Evolutionary conservation across 2,888 invertebrate species (phyloP), one percentile per base, ranked within the genome.

Genomic region (Ceriagrion tenellum): DNA sequence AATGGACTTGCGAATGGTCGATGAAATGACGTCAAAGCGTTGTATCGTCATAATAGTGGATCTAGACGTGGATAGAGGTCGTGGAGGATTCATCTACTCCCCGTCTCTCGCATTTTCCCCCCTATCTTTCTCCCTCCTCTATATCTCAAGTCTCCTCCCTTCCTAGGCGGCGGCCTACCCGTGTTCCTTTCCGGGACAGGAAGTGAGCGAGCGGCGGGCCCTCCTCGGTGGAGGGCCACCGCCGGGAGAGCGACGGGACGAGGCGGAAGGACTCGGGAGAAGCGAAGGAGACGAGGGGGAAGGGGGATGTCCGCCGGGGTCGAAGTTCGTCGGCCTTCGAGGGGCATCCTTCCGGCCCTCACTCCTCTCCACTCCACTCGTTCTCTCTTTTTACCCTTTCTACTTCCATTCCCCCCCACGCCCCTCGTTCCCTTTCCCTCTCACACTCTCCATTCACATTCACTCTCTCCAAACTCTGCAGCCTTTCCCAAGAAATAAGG

Each of bases 291-390:
- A 16, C 26, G 13, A 26, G 55, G 89, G 55, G 55, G 12, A 55
- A 55, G 89, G n/a, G 89, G 40, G 88, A 47, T 89, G 89, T 89
- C 89, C 89, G 55, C 55, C n/a, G 89, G 89, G 89, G 89, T 89
- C 89, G 89, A 55, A 89, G 89, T 47, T 89, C 89, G 89, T 89
- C 89, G 89, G 89, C 89, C 89, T n/a, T 26, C 89, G 55, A 89
- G 89, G 89, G 89, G 89, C 55, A 55, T 89, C 89, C 89, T 89
- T 89, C 89, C 89, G 89, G 89, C 55, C 26, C 55, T 47, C 47
- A 47, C 55, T 0, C n/a, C 40, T 40, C 55, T 89, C 55, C 89
- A 16, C 81, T 35, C 35, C 59, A 59, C 20, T 18, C n/a, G n/a
- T 55, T 3, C n/a, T 13, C 47, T 55, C 55, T 40, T 20, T 26